Evolutionary conservation across 2,888 invertebrate species (phyloP).

Genomic region (Apantesis nais): DNA sequence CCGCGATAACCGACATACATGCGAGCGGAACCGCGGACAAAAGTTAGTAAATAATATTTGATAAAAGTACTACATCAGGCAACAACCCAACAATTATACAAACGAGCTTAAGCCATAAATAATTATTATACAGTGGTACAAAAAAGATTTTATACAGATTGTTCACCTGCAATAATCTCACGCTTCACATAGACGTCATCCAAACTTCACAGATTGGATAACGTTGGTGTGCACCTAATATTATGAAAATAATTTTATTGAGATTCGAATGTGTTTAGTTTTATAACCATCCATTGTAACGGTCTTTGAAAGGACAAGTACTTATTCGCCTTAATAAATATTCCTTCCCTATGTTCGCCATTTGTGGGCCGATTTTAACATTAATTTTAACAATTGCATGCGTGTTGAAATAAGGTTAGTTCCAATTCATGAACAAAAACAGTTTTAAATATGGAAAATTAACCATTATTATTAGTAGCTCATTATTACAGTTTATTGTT

Average conservation of each 20-base stretch:
- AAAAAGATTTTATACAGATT: too few relatives aligned
- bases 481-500: too few relatives aligned
- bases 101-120: too few relatives aligned
- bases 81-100: background rate
- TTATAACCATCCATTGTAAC: background rate
- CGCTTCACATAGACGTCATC: too few relatives aligned
- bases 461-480: too few relatives aligned
- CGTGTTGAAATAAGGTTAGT: background rate
- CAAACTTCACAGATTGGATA: background rate
- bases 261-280: background rate
- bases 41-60: too few relatives aligned
- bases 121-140: too few relatives aligned
- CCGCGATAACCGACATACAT: too few relatives aligned
- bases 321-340: background rate
- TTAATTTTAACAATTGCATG: too few relatives aligned
- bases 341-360: background rate
- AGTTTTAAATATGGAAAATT: background rate
- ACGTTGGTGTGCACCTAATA: background rate
- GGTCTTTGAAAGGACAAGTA: background rate
- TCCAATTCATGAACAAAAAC: background rate
- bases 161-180: too few relatives aligned
- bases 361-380: background rate
- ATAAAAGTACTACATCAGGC: background rate
- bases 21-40: too few relatives aligned
- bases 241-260: background rate